Evolutionary conservation across 2,797 vertebrate species (phyloP).

Genomic region (Thripadectes ignobilis): DNA sequence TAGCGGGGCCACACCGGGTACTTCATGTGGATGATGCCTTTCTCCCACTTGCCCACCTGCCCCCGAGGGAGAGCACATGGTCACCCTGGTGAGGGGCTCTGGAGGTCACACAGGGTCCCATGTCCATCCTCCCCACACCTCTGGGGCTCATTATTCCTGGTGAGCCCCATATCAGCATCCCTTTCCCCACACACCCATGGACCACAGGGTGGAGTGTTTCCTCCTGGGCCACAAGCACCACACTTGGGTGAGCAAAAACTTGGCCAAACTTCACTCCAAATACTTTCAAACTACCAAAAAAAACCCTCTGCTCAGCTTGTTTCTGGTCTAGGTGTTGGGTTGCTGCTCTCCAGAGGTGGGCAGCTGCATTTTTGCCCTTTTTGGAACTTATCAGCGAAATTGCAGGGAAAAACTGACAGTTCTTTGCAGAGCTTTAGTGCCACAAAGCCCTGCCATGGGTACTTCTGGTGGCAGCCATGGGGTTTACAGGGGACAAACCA

Average conservation of each 20-base stretch:
- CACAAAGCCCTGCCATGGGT: not conserved
- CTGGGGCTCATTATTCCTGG: not conserved
- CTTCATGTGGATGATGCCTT: slow-evolving; percentile 91
- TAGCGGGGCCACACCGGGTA: slow-evolving; percentile 97
- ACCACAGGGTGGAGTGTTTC: accelerated
- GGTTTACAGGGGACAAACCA: not conserved
- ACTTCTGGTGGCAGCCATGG: not conserved
- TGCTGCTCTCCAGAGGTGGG: not conserved
- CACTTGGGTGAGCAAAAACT: not conserved
- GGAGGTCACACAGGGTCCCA: accelerated
- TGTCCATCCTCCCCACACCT: not conserved
- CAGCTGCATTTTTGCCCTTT: not conserved
- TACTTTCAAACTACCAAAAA: not conserved
- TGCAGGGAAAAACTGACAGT: not conserved
- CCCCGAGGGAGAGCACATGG: not conserved
- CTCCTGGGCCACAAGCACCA: not conserved
- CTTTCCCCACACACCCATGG: not conserved
- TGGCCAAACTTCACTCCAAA: not conserved
- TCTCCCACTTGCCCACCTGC: slow-evolving; percentile 93
- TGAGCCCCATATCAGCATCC: not conserved
- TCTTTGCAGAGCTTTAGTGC: not conserved
- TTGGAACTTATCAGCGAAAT: not conserved
- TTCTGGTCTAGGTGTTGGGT: not conserved
- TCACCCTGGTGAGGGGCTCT: not conserved
- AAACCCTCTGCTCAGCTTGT: accelerated